phyloP scores from a whole-genome alignment of 2,888 invertebrate species.

The Yponomeuta malinellus region DNA sequence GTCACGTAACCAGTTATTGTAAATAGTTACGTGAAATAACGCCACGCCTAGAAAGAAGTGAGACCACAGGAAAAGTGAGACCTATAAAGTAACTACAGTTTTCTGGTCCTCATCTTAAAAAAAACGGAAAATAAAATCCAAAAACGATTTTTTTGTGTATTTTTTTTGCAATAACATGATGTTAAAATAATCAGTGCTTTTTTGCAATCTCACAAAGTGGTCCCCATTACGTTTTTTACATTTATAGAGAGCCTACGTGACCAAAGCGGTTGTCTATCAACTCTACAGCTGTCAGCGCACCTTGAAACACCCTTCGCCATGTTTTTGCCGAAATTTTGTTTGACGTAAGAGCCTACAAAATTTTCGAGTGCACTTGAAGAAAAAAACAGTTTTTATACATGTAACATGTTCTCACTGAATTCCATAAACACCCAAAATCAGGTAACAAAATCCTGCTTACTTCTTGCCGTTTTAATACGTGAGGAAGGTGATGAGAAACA shows the following conservation, averaged over 20 bases:
- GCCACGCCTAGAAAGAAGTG: too few species aligned
- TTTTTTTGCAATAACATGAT: too few species aligned
- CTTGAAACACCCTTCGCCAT: constrained; percentile 33
- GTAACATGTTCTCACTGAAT: constrained; percentile 76
- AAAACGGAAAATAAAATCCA: too few species aligned
- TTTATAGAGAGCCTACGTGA: not conserved
- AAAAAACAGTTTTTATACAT: constrained; percentile 58
- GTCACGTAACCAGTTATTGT: too few species aligned
- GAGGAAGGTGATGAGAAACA: constrained; percentile 21
- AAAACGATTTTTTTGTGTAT: too few species aligned
- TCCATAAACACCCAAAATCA: constrained; percentile 72
- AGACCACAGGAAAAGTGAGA: too few species aligned
- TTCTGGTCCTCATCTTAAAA: too few species aligned
- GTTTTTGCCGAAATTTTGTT: constrained; percentile 48
- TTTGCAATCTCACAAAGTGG: too few species aligned
- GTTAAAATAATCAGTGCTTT: too few species aligned
- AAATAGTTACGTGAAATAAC: too few species aligned
- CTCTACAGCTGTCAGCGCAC: not conserved
- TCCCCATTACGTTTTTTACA: not conserved
- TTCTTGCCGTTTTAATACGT: not conserved
- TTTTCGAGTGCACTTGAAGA: constrained; percentile 70
- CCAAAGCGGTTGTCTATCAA: constrained; percentile 4
- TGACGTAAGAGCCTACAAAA: constrained; percentile 73
- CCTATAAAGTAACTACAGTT: too few species aligned
- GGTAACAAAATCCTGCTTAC: constrained; percentile 34